phyloP scores from a whole-genome alignment of 2,888 invertebrate genomes.

The Aricia artaxerxes region DNA sequence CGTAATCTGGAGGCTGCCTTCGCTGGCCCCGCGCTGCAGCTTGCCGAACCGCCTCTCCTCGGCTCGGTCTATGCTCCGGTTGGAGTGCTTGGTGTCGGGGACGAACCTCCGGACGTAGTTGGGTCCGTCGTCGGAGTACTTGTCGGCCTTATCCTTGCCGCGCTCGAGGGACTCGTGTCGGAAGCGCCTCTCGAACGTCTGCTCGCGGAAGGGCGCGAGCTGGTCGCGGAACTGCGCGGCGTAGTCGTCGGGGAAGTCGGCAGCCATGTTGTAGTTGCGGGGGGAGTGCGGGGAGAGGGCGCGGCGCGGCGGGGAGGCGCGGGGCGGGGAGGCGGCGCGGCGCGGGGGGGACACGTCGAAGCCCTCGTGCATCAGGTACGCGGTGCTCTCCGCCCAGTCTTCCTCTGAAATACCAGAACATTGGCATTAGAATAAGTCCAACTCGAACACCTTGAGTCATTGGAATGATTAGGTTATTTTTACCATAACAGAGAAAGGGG shows the following conservation, averaged over 20 bases:
- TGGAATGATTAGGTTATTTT: not conserved
- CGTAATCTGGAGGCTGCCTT: constrained; percentile 69
- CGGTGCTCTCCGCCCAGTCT: constrained; percentile 86
- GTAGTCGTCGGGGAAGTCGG: constrained; percentile 50
- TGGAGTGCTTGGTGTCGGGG: constrained; percentile 71
- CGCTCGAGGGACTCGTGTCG: constrained; percentile 72
- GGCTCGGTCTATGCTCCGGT: constrained; percentile 67
- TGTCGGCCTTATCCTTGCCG: constrained; percentile 65
- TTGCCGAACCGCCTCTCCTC: constrained; percentile 74
- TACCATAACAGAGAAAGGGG: not conserved
- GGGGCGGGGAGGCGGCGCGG: constrained; percentile 50
- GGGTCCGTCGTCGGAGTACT: constrained; percentile 60
- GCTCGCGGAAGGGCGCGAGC: constrained; percentile 66
- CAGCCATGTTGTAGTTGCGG: constrained; percentile 52
- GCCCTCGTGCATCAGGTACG: constrained; percentile 82
- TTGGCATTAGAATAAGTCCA: constrained; percentile 18
- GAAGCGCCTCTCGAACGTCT: constrained; percentile 68
- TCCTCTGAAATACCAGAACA: constrained; percentile 82
- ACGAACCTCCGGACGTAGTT: constrained; percentile 76
- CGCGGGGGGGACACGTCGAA: constrained; percentile 72
- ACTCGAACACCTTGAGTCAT: no score
- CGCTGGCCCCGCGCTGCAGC: constrained; percentile 67
- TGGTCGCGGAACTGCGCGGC: constrained; percentile 59
- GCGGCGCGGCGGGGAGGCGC: constrained; percentile 54
- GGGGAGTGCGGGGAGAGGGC: constrained; percentile 54